Conservation (phyloP, 2,888 invertebrate species). For the Nycteola revayana region DNA sequence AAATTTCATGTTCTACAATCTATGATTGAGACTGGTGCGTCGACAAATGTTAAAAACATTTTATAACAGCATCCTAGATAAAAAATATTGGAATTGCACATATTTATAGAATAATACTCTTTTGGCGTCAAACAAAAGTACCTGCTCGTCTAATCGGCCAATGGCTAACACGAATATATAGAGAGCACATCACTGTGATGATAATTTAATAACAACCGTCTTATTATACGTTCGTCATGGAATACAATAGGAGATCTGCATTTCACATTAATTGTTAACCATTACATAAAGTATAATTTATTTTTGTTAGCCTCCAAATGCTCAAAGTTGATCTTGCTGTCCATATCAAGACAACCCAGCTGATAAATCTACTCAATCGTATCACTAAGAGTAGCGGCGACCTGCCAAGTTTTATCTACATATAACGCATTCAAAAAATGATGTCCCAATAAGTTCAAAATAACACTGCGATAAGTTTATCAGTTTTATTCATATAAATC, state of each 20-base stretch:
- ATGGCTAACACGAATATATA: conserved; percentile 27
- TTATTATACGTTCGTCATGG: too few species aligned
- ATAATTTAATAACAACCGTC: too few species aligned
- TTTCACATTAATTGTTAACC: neutral
- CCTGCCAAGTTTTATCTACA: conserved; percentile 15
- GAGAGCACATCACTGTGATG: conserved; percentile 46
- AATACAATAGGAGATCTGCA: conserved; percentile 20
- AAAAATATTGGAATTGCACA: conserved; percentile 40
- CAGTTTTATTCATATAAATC: too few species aligned
- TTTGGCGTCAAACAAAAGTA: conserved; percentile 31
- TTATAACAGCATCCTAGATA: conserved; percentile 42
- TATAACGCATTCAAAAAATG: conserved; percentile 10
- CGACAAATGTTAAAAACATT: conserved; percentile 53
- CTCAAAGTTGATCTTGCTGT: conserved; percentile 68
- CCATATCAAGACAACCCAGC: conserved; percentile 70
- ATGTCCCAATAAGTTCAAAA: conserved; percentile 13
- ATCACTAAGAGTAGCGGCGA: conserved; percentile 18
- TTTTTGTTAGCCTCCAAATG: conserved; percentile 29
- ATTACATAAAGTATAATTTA: too few species aligned
- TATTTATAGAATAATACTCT: conserved; percentile 33
- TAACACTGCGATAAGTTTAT: conserved; percentile 13
- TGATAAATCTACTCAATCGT: conserved; percentile 32
- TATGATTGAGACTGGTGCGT: conserved; percentile 75
- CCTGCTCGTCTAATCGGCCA: too few species aligned
- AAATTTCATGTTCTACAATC: conserved; percentile 58